phyloP scores from a whole-genome alignment of 2,888 invertebrate genomes.

The Melanargia galathea region DNA sequence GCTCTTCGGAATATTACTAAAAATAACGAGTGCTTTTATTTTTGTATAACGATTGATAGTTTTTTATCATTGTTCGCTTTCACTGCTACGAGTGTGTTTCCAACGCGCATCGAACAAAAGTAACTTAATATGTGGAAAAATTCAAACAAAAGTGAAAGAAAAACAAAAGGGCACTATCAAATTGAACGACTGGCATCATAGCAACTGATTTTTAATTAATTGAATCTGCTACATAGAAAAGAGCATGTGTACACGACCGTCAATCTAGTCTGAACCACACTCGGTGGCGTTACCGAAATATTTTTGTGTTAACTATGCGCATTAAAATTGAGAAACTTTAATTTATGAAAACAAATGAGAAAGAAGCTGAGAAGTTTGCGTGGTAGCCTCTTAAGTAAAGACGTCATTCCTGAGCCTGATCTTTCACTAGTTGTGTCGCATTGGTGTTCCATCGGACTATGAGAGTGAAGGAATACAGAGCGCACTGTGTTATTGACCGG shows the following conservation, averaged over 20 bases:
- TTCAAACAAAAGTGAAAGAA: slow-evolving; percentile 24
- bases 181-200: slow-evolving; percentile 30
- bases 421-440: too few relatives aligned
- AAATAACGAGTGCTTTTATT: slow-evolving; percentile 17
- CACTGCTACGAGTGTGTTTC: slow-evolving; percentile 2
- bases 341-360: too few relatives aligned
- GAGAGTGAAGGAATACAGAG: too few relatives aligned
- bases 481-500: too few relatives aligned
- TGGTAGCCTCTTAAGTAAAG: too few relatives aligned
- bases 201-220: slow-evolving; percentile 26
- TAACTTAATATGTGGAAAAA: slow-evolving; percentile 25
- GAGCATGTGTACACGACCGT: slow-evolving; percentile 13
- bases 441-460: too few relatives aligned
- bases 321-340: too few relatives aligned
- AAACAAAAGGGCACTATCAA: slow-evolving; percentile 29
- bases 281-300: slow-evolving; percentile 2
- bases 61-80: slow-evolving; percentile 19
- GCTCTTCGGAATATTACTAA: slow-evolving; percentile 6
- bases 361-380: too few relatives aligned
- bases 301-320: neutral
- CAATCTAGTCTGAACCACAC: neutral
- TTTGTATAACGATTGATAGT: slow-evolving; percentile 2
- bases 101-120: slow-evolving; percentile 18
- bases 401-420: too few relatives aligned
- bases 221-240: slow-evolving; percentile 22